These are phyloP conservation scores for Okamejei kenojei DNA, from an alignment of 2,797 vertebrate species.

Conservation along the genomic window DNA sequence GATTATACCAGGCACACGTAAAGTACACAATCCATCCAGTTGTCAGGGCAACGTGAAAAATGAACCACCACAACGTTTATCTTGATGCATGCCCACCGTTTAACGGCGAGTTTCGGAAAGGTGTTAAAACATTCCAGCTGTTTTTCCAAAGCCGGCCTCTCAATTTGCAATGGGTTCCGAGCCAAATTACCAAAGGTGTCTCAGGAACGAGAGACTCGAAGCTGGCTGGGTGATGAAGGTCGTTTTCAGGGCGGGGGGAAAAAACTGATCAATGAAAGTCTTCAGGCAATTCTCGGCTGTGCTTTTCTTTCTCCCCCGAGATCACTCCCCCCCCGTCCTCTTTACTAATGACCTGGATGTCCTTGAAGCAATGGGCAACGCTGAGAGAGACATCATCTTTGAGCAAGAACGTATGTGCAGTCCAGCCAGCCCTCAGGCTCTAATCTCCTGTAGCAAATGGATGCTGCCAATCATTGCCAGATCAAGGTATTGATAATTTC, in stretches of 20 bases:
- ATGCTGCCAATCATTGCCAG: neutral
- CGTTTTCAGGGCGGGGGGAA: neutral
- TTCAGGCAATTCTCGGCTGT: neutral
- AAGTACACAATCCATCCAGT: neutral
- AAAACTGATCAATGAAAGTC: slow-evolving; percentile 2
- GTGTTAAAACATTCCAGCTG: neutral
- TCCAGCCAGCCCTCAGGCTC: neutral
- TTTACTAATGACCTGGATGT: slow-evolving; percentile 1
- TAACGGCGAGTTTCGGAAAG: neutral
- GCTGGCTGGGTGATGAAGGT: neutral
- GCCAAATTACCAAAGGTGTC: neutral
- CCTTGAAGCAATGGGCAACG: neutral
- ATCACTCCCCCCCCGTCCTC: neutral
- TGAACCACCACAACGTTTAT: neutral
- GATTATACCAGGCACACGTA: neutral
- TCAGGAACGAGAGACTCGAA: neutral
- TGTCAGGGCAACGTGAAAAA: neutral
- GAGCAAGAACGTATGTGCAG: neutral
- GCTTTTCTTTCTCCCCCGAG: too few relatives aligned
- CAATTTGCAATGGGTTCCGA: neutral
- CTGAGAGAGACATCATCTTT: neutral
- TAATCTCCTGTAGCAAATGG: neutral
- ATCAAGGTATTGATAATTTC: neutral
- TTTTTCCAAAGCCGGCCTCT: neutral
- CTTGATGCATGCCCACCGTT: neutral